Evolutionary conservation across 2,113 vertebrate species (phyloP), one percentile per base, ranked within the genome.

Genomic region (Cryptoleucopteryx plumbea): DNA sequence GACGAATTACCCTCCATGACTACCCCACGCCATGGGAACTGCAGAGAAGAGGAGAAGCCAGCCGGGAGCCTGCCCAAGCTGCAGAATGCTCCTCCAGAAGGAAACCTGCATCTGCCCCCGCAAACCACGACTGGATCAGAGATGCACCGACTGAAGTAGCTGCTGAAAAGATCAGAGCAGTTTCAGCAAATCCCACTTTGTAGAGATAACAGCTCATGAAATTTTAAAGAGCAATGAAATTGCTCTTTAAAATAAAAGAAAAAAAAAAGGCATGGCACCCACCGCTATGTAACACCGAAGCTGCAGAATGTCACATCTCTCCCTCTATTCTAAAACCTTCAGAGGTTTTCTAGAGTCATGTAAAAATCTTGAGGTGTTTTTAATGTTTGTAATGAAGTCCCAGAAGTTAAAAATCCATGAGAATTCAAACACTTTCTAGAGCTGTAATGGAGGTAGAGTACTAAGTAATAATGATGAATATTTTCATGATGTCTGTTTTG

Each of bases 101-200:
- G 55, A 70, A 66, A 92, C 2, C 11, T 48, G 6, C 48, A 45
- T 36, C 34, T 55, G 13, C 18, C 21, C 13, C 58, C 12, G 7
- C n/a, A 42, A 38, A 48, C 1, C 2, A 0, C 2, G 13, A 70
- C 50, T n/a, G 32, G 11, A 53, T 21, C 5, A 45, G 63, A 81
- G 29, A 26, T 13, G 32, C 23, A 55, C 8, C 6, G 22, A 50
- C 23, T 59, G 16, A 89, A 58, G 25, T 0, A 66, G 38, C 23
- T 77, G 48, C 26, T 83, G 36, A 81, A 86, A 80, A 11, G 12
- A 63, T 21, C 16, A 47, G 15, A 77, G 7, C 10, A 40, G 27
- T 72, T 81, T 36, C 11, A 81, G 31, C 36, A 65, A 70, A 73
- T 25, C 20, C 16, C 31, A 78, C 11, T 86, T 91, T 31, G 32